Evolutionary conservation across 1,140 invertebrate species (phyloP), one percentile per base, ranked within the genome.

Genomic region (Apis dorsata): DNA sequence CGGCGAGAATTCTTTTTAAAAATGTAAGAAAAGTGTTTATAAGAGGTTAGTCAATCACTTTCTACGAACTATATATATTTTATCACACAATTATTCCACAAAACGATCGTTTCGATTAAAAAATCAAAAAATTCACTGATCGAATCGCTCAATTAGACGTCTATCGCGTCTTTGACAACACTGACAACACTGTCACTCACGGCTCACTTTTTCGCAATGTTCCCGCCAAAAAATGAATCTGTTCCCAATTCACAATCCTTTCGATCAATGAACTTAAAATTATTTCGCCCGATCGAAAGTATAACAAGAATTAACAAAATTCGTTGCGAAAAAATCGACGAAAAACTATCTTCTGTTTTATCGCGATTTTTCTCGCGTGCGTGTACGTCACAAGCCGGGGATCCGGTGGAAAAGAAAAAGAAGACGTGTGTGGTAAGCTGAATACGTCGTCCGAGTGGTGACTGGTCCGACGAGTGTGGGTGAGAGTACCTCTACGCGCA

Each of bases 361-460:
- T 57, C 49, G 75, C 15, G 49, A 11, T 17, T 24, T 76, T 60
- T 12, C 34, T 75, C 59, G 34, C 70, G 70, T 28, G 70, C 24
- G n/a, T 24, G 51, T 57, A 28, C 51, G 17, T 71, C 24, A 21
- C 55, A 66, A 57, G 62, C 49, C 49, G 13, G 44, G 44, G 59
- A n/a, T 24, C 2, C n/a, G 19, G 49, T 12, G 62, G 68, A 78
- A 57, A 68, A 82, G 78, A 79, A 81, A 59, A 80, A 80, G 71
- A 72, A 63, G 71, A 68, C 74, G 19, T 81, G 86, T 85, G 83
- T 76, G 75, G 78, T 69, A 66, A 71, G 89, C 86, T 84, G 82
- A 84, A 86, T 91, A 91, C 91, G 88, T 90, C 88, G 88, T 90
- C 87, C 88, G 91, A 93, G 88, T 89, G 92, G 86, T 90, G 90